phyloP scores from a whole-genome alignment of 2,888 invertebrate genomes.

The Ophion obscuratus region DNA sequence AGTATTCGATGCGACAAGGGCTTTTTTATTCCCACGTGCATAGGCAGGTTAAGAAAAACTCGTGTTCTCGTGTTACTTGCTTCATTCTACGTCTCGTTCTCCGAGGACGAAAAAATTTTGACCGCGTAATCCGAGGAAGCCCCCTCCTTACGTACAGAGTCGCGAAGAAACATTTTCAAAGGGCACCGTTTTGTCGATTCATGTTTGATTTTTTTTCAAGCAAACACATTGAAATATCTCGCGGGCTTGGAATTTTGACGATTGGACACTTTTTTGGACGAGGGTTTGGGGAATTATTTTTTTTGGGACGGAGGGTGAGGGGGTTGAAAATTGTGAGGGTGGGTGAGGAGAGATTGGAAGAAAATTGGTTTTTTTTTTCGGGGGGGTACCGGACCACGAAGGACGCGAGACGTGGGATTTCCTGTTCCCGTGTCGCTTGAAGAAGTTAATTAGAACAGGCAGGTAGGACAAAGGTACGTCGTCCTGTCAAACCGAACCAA shows the following conservation, averaged over 20 bases:
- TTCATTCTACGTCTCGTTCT: slow-evolving; percentile 70
- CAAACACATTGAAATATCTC: neutral
- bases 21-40: slow-evolving; percentile 82
- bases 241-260: neutral
- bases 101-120: slow-evolving; percentile 80
- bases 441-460: slow-evolving; percentile 83
- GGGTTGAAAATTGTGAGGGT: neutral
- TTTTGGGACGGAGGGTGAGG: neutral
- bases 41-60: slow-evolving; percentile 71
- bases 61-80: slow-evolving; percentile 78
- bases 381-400: slow-evolving; percentile 18
- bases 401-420: slow-evolving; percentile 79
- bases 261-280: neutral
- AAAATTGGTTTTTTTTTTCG: neutral
- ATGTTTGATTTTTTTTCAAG: neutral
- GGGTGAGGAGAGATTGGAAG: neutral
- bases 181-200: neutral
- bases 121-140: slow-evolving; percentile 76
- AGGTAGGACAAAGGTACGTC: slow-evolving; percentile 79
- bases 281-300: neutral
- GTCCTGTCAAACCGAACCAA: slow-evolving; percentile 81
- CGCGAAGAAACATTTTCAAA: neutral
- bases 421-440: slow-evolving; percentile 79
- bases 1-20: slow-evolving; percentile 74
- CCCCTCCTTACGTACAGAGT: neutral